A percentile compares a stretch with the other conserved stretches of the same genome.
phyloP scores from a whole-genome alignment of 1,140 invertebrate species.

The Pseudachorutes palmiensis region DNA sequence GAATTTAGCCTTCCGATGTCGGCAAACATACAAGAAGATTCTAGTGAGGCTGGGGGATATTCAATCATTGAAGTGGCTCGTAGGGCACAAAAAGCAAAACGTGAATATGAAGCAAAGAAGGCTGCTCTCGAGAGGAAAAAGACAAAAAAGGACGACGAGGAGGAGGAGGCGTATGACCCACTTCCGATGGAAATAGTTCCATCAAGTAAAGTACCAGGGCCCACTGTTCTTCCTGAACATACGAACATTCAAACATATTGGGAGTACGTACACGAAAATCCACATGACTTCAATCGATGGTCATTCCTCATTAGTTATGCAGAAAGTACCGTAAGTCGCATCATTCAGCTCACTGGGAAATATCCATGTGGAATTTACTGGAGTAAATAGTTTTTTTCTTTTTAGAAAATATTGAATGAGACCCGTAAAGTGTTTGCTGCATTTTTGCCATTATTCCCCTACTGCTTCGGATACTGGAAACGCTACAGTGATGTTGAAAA shows the following conservation, averaged over 20 bases:
- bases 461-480: conserved; percentile 38
- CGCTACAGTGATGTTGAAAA: conserved; percentile 34
- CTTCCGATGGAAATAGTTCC: conserved; percentile 36
- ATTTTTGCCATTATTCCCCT: conserved; percentile 37
- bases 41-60: conserved; percentile 3
- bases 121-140: conserved; percentile 1
- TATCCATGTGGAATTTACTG: conserved; percentile 9
- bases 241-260: conserved; percentile 27
- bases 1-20: conserved; percentile 28
- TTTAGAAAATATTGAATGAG: conserved; percentile 25
- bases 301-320: conserved; percentile 33
- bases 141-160: not conserved
- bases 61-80: conserved; percentile 31
- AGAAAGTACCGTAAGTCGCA: conserved; percentile 21
- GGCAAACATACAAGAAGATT: conserved; percentile 11
- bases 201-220: not conserved
- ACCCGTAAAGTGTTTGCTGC: conserved; percentile 35
- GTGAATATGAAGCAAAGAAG: conserved; percentile 21
- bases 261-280: conserved; percentile 32
- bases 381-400: conserved; percentile 16
- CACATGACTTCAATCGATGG: conserved; percentile 37
- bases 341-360: not conserved
- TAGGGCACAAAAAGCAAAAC: conserved; percentile 23
- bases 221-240: conserved; percentile 15
- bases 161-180: conserved; percentile 31